Base-by-base conservation (phyloP, 2,797 vertebrate genomes). In the Carduelis carduelis region DNA sequence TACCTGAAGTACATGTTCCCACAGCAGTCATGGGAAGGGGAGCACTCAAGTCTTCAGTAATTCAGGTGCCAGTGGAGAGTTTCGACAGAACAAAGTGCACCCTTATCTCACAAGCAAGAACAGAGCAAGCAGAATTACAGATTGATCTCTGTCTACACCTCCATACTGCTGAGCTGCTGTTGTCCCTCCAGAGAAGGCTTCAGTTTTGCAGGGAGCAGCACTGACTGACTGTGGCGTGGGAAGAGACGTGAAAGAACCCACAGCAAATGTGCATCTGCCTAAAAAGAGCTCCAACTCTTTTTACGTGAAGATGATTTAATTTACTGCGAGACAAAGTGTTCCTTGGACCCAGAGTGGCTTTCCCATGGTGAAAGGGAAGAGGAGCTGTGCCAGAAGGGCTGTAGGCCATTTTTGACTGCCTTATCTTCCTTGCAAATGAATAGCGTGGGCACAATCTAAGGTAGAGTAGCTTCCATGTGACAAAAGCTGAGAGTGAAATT, bases 121-220 rank as follows among this genome's bases (percentile, higher is more conserved):
- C 41, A 64, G 66, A 66, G 46, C 60, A 77, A 72, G 41, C 16
- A 74, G 43, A 92, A 65, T 82, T 37, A 30, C 69, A 64, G 59
- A 41, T 16, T 34, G 16, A 91, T 90, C 44, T 18, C 77, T 56
- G 55, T 66, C 88, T 88, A 87, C 80, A 64, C 35, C 20, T 77
- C 83, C 57, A 37, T n/a, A 11, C 60, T 79, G 55, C 65, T 59
- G 23, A 86, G 64, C 60, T 77, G 76, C 44, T 85, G 53, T 63
- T 92, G 75, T 70, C 92, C 88, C 95, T 96, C 52, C 61, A 90
- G 87, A 95, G 82, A 75, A 63, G 50, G 77, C 88, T 89, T 91
- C 41, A 35, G 72, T 88, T 83, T 87, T 93, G 49, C 65, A 97
- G 89, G 65, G 84, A 95, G 22, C 23, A 81, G 52, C 66, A 78